Conservation (phyloP, 92 coral and sea anemone species). For the Epizoanthus stellaris region DNA sequence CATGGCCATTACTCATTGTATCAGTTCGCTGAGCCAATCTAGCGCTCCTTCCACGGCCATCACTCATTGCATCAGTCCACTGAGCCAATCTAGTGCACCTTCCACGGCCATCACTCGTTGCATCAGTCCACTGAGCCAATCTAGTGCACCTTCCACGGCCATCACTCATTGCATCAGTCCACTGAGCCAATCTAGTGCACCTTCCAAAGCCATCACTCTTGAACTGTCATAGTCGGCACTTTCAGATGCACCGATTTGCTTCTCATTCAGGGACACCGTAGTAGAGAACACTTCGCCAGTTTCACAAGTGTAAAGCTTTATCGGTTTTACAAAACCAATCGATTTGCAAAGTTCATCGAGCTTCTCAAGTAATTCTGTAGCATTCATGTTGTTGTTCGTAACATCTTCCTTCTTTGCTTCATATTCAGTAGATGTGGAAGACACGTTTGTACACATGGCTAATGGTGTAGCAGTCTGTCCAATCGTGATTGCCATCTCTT, state of each 20-base stretch:
- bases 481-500: too few relatives aligned
- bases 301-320: background rate
- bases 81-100: background rate
- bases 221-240: background rate
- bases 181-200: conserved; percentile 5
- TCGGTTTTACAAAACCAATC: conserved; percentile 10
- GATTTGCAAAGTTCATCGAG: background rate
- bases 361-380: background rate
- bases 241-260: background rate
- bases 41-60: too few relatives aligned
- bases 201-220: background rate
- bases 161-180: conserved; percentile 3
- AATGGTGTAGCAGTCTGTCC: too few relatives aligned
- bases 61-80: too few relatives aligned
- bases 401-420: too few relatives aligned
- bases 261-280: background rate
- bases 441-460: too few relatives aligned
- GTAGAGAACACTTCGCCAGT: background rate
- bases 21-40: too few relatives aligned
- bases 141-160: background rate
- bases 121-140: background rate
- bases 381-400: too few relatives aligned
- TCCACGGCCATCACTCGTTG: background rate
- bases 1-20: too few relatives aligned
- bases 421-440: too few relatives aligned